Evolutionary conservation across 2,888 invertebrate genomes (phyloP).

Genomic region (Synergus gifuensis): DNA sequence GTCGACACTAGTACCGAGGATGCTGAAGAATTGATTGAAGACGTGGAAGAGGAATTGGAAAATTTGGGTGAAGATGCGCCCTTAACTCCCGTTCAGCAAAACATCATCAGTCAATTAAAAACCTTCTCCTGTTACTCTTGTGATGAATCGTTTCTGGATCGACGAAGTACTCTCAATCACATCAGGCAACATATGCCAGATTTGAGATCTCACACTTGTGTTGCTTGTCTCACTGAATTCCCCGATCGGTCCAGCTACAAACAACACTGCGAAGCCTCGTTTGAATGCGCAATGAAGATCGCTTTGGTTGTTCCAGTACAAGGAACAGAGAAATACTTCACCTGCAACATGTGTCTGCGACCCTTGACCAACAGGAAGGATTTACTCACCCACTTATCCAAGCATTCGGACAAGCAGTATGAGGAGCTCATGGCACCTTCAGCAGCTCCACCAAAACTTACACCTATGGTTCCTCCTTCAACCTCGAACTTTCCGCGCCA

Average conservation of each 20-base stretch:
- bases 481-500: neutral
- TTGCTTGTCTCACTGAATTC: constrained; percentile 74
- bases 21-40: constrained; percentile 54
- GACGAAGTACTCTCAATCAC: constrained; percentile 71
- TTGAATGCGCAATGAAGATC: constrained; percentile 81
- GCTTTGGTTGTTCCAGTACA: constrained; percentile 72
- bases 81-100: constrained; percentile 72
- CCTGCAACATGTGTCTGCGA: constrained; percentile 75
- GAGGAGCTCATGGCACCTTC: constrained; percentile 61
- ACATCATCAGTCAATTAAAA: constrained; percentile 75
- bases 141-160: constrained; percentile 67
- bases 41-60: constrained; percentile 67
- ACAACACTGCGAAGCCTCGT: constrained; percentile 72
- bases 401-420: constrained; percentile 70
- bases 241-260: constrained; percentile 72
- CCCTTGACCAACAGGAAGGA: constrained; percentile 69
- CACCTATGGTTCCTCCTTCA: constrained; percentile 53
- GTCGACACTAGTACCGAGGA: constrained; percentile 52
- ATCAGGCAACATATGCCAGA: constrained; percentile 75
- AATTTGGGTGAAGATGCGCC: constrained; percentile 69
- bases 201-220: constrained; percentile 72
- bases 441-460: constrained; percentile 61
- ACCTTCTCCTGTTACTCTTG: constrained; percentile 75
- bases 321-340: constrained; percentile 73
- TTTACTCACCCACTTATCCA: constrained; percentile 69